Evolutionary conservation across 2,888 invertebrate genomes (phyloP).

Genomic region (Carterocephalus palaemon): DNA sequence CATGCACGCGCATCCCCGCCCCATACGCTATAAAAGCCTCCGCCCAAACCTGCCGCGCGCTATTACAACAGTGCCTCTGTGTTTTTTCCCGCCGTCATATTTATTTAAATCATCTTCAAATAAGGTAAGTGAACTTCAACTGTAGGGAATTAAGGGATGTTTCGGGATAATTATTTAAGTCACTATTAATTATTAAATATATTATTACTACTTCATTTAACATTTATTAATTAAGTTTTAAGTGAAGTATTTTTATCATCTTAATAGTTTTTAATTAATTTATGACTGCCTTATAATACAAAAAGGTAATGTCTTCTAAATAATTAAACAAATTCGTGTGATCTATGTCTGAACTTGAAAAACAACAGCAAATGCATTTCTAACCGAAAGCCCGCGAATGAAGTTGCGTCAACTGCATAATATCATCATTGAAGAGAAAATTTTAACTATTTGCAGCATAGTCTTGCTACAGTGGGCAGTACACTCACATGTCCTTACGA

Average conservation of each 20-base stretch:
- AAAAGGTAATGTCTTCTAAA: background rate
- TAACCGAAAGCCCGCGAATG: too few relatives aligned
- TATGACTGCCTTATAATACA: background rate
- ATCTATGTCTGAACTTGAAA: too few relatives aligned
- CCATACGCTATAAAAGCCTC: slow-evolving; percentile 69
- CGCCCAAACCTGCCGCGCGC: slow-evolving; percentile 72
- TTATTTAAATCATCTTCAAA: slow-evolving; percentile 53
- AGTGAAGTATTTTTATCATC: too few relatives aligned
- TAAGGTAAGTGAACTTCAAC: slow-evolving; percentile 68
- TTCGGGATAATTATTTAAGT: slow-evolving; percentile 36
- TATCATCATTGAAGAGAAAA: slow-evolving; percentile 11
- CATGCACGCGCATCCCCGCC: slow-evolving; percentile 69
- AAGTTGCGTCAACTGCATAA: slow-evolving; percentile 9
- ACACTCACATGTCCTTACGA: slow-evolving; percentile 28
- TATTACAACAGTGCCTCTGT: slow-evolving; percentile 77
- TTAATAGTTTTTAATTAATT: background rate
- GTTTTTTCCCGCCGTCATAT: slow-evolving; percentile 71
- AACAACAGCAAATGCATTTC: too few relatives aligned
- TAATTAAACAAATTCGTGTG: too few relatives aligned
- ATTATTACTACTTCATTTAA: too few relatives aligned
- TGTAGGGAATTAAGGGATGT: slow-evolving; percentile 49
- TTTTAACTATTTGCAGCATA: slow-evolving; percentile 1
- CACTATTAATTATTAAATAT: background rate
- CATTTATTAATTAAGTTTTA: too few relatives aligned
- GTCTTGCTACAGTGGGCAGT: too few relatives aligned